Evolutionary conservation across 2,113 vertebrate species (phyloP).

Genomic region (Corythornis vintsioides): DNA sequence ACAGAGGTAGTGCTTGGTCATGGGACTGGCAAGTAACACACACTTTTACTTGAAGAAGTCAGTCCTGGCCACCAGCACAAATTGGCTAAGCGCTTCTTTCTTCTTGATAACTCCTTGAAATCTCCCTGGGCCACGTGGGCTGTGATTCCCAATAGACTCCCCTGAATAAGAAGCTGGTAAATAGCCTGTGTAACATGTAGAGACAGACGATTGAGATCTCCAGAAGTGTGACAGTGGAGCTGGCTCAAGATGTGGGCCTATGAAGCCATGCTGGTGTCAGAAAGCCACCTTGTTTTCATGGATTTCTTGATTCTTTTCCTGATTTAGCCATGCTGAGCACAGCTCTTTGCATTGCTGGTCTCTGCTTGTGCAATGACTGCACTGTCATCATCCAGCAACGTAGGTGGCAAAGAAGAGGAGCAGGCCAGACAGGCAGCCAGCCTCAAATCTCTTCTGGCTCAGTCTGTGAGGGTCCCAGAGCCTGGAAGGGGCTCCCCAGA

Average conservation of each 20-base stretch:
- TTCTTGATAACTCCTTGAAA: background rate
- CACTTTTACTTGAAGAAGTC: background rate
- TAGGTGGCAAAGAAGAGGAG: background rate
- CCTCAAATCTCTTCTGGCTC: background rate
- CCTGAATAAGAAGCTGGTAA: background rate
- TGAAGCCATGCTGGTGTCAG: background rate
- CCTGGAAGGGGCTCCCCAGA: no score
- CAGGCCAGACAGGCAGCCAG: background rate
- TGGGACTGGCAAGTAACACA: background rate
- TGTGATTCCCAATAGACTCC: background rate
- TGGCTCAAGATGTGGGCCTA: background rate
- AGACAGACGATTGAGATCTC: background rate
- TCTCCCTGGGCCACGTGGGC: background rate
- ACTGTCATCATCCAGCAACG: background rate
- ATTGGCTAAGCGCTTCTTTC: background rate
- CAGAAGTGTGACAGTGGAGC: background rate
- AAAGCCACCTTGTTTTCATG: conserved; percentile 8
- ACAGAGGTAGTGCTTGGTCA: background rate
- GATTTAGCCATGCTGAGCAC: background rate
- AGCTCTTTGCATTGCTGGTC: background rate
- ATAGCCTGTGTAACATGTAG: background rate
- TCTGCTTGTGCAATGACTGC: background rate
- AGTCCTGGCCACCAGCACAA: background rate
- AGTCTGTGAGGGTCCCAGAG: no score
- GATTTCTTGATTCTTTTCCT: background rate